Evolutionary conservation across 2,113 vertebrate species (phyloP).

Genomic region (Scomber colias): DNA sequence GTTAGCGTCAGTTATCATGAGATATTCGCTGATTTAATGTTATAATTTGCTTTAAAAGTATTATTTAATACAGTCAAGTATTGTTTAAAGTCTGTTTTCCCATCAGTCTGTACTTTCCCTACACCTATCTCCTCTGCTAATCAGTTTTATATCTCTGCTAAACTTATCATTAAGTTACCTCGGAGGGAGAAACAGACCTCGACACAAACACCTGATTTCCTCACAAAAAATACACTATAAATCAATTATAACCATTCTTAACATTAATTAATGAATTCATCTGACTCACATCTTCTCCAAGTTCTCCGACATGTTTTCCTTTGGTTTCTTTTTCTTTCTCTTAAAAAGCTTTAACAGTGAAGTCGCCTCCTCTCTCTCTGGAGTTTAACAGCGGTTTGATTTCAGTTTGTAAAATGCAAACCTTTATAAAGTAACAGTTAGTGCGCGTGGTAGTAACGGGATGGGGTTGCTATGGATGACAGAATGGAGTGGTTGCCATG

Average conservation of each 20-base stretch:
- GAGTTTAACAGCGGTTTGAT: not conserved
- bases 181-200: not conserved
- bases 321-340: not conserved
- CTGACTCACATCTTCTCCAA: constrained; percentile 26
- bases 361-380: too few species aligned
- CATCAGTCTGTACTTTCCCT: rapidly evolving
- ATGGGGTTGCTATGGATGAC: too few species aligned
- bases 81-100: not conserved
- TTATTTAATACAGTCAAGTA: not conserved
- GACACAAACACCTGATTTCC: not conserved
- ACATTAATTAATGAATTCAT: not conserved
- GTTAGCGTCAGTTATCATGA: not conserved
- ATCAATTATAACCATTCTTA: too few species aligned
- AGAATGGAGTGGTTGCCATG: not conserved
- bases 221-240: not conserved
- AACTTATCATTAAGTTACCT: too few species aligned
- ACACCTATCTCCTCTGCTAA: too few species aligned
- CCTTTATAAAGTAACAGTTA: not conserved
- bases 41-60: not conserved
- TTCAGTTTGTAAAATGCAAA: not conserved
- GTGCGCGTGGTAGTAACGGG: not conserved
- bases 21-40: not conserved
- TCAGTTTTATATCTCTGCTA: not conserved
- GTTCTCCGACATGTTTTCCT: constrained; percentile 17
- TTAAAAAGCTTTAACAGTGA: not conserved